Conservation (phyloP, 2,888 invertebrate genomes). For the Drosophila melanosoma region DNA sequence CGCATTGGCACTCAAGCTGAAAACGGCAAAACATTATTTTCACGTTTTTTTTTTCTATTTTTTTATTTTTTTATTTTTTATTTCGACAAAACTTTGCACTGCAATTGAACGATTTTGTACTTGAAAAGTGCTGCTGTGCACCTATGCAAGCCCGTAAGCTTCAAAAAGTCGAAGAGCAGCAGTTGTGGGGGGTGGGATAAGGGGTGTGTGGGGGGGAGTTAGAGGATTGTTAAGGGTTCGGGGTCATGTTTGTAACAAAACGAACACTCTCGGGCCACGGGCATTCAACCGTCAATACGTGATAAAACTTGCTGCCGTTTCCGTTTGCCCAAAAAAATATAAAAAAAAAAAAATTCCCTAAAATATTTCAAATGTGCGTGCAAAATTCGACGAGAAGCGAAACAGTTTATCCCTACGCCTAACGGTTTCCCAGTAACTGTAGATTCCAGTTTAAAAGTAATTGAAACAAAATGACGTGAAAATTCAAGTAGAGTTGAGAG, state of each 20-base stretch:
- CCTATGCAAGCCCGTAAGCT: constrained; percentile 40
- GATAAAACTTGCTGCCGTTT: constrained; percentile 74
- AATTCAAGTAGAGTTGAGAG: constrained; percentile 43
- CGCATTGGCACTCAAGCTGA: constrained; percentile 58
- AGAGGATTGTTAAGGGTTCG: neutral
- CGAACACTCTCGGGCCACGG: constrained; percentile 26
- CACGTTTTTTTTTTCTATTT: constrained; percentile 9
- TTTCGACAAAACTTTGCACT: constrained; percentile 53
- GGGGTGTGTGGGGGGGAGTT: neutral
- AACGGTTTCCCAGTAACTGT: constrained; percentile 27
- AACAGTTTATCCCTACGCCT: constrained; percentile 2
- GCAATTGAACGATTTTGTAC: constrained; percentile 68
- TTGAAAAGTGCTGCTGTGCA: constrained; percentile 54
- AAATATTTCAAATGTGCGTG: constrained; percentile 76
- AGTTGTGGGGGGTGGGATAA: neutral
- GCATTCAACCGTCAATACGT: constrained; percentile 74
- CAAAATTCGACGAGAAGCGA: constrained; percentile 38
- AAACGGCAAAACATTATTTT: constrained; percentile 52
- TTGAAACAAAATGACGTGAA: constrained; percentile 71
- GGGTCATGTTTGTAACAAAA: neutral
- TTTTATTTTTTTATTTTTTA: constrained; percentile 12
- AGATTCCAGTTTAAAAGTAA: constrained; percentile 64
- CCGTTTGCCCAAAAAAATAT: constrained; percentile 60
- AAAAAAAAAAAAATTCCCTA: constrained; percentile 54
- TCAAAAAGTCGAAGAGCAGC: neutral